A percentile compares a stretch with the other conserved stretches of the same genome.
phyloP scores from a whole-genome alignment of 1,140 invertebrate species.

The Adoxophyes honmai region DNA sequence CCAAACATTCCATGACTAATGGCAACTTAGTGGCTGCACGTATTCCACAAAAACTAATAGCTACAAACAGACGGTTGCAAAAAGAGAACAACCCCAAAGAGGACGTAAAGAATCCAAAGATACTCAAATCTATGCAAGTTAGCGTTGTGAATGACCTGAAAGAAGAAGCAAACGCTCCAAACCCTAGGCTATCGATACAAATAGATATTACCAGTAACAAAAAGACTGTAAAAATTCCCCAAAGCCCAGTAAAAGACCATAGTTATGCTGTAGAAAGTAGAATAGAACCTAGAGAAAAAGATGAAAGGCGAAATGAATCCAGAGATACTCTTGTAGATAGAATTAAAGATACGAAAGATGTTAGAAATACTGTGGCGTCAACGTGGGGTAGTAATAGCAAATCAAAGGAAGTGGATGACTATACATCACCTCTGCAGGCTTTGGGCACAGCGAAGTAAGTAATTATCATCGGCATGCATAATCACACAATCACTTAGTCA shows the following conservation, averaged over 20 bases:
- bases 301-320: background rate
- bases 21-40: conserved; percentile 23
- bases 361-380: conserved; percentile 15
- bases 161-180: conserved; percentile 23
- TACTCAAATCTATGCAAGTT: conserved; percentile 35
- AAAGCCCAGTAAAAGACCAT: conserved; percentile 19
- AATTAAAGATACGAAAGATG: background rate
- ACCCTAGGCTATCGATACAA: conserved; percentile 44
- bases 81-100: conserved; percentile 60
- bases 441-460: conserved; percentile 56
- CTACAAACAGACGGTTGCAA: conserved; percentile 33
- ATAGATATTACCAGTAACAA: conserved; percentile 52
- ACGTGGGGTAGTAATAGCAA: conserved; percentile 18
- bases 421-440: conserved; percentile 56
- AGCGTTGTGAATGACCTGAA: conserved; percentile 49
- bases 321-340: background rate
- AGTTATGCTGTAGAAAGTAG: background rate
- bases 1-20: conserved; percentile 50
- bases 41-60: conserved; percentile 18
- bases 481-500: no score
- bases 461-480: conserved; percentile 20
- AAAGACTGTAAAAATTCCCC: conserved; percentile 48
- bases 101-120: conserved; percentile 32
- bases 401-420: conserved; percentile 37
- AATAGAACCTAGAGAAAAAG: background rate